phyloP scores from a whole-genome alignment of 1,140 invertebrate species.

The Charaxes varanes region DNA sequence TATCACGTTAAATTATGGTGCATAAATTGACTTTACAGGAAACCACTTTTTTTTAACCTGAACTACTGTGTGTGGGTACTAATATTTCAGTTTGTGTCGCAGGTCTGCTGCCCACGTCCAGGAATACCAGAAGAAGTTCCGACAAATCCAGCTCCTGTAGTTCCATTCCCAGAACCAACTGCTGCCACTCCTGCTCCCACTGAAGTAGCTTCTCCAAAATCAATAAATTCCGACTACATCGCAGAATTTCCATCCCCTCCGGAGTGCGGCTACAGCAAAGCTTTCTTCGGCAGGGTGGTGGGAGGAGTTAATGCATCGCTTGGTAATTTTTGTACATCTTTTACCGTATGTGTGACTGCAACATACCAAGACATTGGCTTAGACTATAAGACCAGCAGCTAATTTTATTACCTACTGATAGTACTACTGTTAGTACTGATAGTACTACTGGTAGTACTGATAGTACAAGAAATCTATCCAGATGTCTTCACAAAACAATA shows the following conservation, averaged over 20 bases:
- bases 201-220: conserved; percentile 4
- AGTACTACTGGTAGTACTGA: too few relatives aligned
- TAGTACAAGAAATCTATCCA: too few relatives aligned
- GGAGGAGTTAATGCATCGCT: conserved; percentile 50
- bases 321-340: too few relatives aligned
- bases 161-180: conserved; percentile 2
- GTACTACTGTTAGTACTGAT: too few relatives aligned
- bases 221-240: conserved; percentile 22
- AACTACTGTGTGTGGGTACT: too few relatives aligned
- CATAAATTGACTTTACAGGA: too few relatives aligned
- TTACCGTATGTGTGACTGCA: too few relatives aligned
- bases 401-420: too few relatives aligned
- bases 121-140: conserved; percentile 23
- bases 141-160: conserved; percentile 7
- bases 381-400: too few relatives aligned
- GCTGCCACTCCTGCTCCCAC: conserved; percentile 4
- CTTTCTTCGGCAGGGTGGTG: conserved; percentile 41
- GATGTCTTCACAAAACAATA: too few relatives aligned
- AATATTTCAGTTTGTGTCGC: conserved; percentile 2
- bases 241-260: conserved; percentile 38
- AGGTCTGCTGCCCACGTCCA: conserved; percentile 48
- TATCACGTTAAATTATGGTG: neutral
- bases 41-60: too few relatives aligned
- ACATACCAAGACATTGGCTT: too few relatives aligned
- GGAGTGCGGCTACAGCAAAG: conserved; percentile 43